Evolutionary conservation across 2,888 invertebrate species (phyloP), one percentile per base, ranked within the genome.

Genomic region (Drosophila lutescens): DNA sequence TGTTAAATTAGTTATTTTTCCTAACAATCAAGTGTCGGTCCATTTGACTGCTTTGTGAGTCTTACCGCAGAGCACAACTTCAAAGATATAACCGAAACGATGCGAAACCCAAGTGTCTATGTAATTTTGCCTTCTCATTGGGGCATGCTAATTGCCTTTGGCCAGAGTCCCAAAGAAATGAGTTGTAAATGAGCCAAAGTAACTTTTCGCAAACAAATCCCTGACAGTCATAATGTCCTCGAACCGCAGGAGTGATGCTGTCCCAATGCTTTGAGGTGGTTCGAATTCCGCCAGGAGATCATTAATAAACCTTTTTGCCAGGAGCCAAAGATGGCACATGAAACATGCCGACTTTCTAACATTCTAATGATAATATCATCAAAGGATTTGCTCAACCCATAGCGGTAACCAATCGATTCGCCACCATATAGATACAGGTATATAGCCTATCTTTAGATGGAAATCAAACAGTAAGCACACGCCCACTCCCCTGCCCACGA

Each of bases 161-260:
- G 70, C 63, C 71, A 78, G 72, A 77, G 79, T 77, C 82, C 75
- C 41, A 66, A 85, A 85, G 62, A 85, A 85, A 85, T 87, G 82
- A 87, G 87, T 86, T 86, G 85, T 87, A 86, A 87, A 86, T 86
- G 85, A 85, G 80, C 78, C 68, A 76, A 77, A 69, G 15, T 12
- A 46, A 58, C 30, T 68, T 58, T 61, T 65, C 50, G 78, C 72
- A 62, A 49, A 54, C 53, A 79, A 59, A 72, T 70, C 41, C 69
- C 59, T 65, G 50, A 55, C 26, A 53, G 47, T 36, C 20, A 60
- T 54, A 57, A 73, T 68, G 57, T 36, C 20, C 60, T 53, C 50
- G 41, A 44, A 32, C 62, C 51, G 38, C 71, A 49, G 47, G 56
- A 61, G 69, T 50, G 80, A 55, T 51, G 66, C 30, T 63, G 32